These are phyloP conservation scores for Diarsia brunnea DNA, from an alignment of 2,888 invertebrate genomes.

Conservation along the genomic window DNA sequence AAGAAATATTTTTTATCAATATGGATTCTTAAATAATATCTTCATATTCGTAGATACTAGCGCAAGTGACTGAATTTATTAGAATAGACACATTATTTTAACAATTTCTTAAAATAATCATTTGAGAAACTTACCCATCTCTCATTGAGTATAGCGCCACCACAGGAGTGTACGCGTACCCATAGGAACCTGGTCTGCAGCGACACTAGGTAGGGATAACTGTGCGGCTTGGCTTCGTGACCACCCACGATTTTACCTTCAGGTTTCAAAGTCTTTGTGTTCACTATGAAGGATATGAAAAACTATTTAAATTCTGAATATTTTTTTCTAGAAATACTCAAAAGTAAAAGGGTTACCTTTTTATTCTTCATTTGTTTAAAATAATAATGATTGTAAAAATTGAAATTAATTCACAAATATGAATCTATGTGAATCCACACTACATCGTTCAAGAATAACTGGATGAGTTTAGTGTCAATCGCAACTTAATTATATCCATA, in stretches of 20 bases:
- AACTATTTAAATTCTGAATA: background rate
- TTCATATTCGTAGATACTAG: background rate
- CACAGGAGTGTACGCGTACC: conserved; percentile 82
- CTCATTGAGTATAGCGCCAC: conserved; percentile 84
- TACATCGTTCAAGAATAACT: background rate
- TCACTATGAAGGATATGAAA: conserved; percentile 28
- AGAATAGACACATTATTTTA: background rate
- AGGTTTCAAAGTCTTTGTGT: conserved; percentile 34
- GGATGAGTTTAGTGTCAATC: background rate
- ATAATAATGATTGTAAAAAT: background rate
- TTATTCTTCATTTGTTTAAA: background rate
- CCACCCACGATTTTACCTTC: conserved; percentile 82
- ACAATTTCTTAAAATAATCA: background rate
- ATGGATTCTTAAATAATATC: background rate
- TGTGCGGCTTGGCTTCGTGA: conserved; percentile 80
- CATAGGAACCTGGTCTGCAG: conserved; percentile 83
- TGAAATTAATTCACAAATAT: background rate
- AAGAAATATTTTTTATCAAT: background rate
- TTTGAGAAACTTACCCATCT: conserved; percentile 79
- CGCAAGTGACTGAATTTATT: background rate
- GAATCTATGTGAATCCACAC: background rate
- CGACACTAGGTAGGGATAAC: conserved; percentile 87
- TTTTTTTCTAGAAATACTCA: background rate
- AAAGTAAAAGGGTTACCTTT: background rate
- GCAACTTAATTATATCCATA: background rate